Evolutionary conservation across 2,888 invertebrate species (phyloP).

Genomic region (Hoplodrina blanda): DNA sequence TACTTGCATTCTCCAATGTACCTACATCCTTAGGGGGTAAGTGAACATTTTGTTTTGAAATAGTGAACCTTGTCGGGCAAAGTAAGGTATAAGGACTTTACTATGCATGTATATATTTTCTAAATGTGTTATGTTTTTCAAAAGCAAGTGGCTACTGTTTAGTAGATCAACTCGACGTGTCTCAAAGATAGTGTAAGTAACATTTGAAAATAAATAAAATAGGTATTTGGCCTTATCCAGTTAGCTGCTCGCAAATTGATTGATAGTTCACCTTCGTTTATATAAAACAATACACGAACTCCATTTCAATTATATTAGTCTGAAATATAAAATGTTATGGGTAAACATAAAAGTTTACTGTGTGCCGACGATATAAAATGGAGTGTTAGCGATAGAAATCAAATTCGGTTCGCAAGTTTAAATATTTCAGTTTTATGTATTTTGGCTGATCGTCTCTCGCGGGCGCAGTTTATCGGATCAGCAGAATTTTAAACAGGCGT

Average conservation of each 20-base stretch:
- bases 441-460: slow-evolving; percentile 33
- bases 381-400: slow-evolving; percentile 54
- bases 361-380: slow-evolving; percentile 54
- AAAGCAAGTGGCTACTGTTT: too few species aligned
- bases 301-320: slow-evolving; percentile 50
- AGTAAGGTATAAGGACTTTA: too few species aligned
- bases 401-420: slow-evolving; percentile 53
- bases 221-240: neutral
- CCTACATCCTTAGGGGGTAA: too few species aligned
- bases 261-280: slow-evolving; percentile 33
- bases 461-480: slow-evolving; percentile 33
- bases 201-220: too few species aligned
- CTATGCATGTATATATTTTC: too few species aligned
- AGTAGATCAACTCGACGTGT: too few species aligned
- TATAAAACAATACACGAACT: slow-evolving; percentile 52
- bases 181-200: too few species aligned
- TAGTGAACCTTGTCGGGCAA: too few species aligned
- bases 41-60: too few species aligned
- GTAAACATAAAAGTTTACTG: slow-evolving; percentile 58
- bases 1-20: too few species aligned
- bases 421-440: slow-evolving; percentile 59
- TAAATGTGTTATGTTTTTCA: too few species aligned
- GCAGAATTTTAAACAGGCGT: slow-evolving; percentile 38
- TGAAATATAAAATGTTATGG: slow-evolving; percentile 59
- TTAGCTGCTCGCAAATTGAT: slow-evolving; percentile 21